Conservation (phyloP, 2,113 vertebrate genomes). For the Alaudala cheleensis region DNA sequence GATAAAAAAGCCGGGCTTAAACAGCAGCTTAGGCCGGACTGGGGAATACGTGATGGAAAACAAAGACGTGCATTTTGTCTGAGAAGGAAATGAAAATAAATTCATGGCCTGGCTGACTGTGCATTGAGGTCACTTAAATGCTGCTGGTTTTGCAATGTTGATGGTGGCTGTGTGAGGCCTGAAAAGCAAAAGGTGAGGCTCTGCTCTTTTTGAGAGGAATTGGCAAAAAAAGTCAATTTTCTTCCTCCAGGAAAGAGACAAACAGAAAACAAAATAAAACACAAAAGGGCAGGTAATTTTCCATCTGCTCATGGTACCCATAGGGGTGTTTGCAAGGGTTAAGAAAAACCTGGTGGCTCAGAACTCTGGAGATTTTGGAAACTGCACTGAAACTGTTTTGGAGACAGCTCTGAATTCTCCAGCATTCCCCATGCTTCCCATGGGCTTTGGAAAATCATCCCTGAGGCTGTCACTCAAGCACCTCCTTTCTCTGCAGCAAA, state of each 20-base stretch:
- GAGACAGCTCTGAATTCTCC: background rate
- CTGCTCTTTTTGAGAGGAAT: background rate
- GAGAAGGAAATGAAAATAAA: constrained; percentile 39
- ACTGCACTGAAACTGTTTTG: background rate
- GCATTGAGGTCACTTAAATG: background rate
- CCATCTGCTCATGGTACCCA: fast-evolving
- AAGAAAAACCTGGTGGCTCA: background rate
- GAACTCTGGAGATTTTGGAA: background rate
- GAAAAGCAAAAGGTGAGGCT: background rate
- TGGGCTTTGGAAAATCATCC: background rate
- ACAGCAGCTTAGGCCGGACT: background rate
- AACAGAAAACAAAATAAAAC: background rate
- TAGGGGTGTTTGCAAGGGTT: background rate
- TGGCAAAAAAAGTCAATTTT: background rate
- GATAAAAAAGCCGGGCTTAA: background rate
- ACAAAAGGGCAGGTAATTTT: background rate
- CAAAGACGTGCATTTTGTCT: constrained; percentile 22
- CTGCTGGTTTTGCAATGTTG: background rate
- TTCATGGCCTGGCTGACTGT: background rate
- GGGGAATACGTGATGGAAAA: background rate
- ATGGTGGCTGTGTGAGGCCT: background rate
- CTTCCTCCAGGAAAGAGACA: background rate
- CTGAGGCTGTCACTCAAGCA: background rate
- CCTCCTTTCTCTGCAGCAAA: background rate
- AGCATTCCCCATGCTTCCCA: background rate